phyloP scores from a whole-genome alignment of 2,113 vertebrate genomes.

The Cromileptes altivelis region DNA sequence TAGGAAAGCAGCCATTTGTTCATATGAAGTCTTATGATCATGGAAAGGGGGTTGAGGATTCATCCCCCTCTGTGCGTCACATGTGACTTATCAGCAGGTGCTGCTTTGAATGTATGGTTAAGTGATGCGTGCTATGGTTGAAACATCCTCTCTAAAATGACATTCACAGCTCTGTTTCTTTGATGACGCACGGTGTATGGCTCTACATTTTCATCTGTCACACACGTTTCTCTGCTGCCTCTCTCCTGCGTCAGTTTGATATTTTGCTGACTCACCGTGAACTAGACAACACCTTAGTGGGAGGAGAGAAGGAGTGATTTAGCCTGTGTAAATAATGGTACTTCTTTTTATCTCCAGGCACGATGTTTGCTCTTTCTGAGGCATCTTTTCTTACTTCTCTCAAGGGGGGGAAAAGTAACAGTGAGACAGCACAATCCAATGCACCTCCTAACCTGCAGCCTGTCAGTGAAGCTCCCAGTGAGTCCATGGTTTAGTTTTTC shows the following conservation, averaged over 20 bases:
- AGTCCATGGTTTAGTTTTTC: background rate
- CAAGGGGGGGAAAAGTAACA: background rate
- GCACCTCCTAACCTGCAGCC: conserved; percentile 33
- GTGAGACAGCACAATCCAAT: background rate
- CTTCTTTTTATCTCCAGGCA: conserved; percentile 1
- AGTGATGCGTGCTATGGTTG: background rate
- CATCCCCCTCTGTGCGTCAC: background rate
- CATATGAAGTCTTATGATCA: background rate
- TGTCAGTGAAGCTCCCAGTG: background rate
- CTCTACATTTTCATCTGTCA: conserved; percentile 25
- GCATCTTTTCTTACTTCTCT: conserved; percentile 14
- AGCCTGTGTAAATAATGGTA: conserved; percentile 24
- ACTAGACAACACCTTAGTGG: conserved; percentile 37
- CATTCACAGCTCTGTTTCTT: background rate
- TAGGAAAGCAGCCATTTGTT: background rate
- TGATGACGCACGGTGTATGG: conserved; percentile 18
- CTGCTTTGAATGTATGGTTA: background rate
- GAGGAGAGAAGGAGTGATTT: conserved; percentile 28
- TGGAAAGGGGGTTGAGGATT: background rate
- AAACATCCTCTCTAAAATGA: background rate
- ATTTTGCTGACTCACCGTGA: conserved; percentile 58
- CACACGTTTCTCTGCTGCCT: background rate
- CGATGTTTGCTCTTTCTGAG: conserved; percentile 10
- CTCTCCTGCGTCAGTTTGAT: conserved; percentile 25
- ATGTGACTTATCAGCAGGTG: background rate